Conservation (phyloP, 2,888 invertebrate species). For the Cinara cedri region DNA sequence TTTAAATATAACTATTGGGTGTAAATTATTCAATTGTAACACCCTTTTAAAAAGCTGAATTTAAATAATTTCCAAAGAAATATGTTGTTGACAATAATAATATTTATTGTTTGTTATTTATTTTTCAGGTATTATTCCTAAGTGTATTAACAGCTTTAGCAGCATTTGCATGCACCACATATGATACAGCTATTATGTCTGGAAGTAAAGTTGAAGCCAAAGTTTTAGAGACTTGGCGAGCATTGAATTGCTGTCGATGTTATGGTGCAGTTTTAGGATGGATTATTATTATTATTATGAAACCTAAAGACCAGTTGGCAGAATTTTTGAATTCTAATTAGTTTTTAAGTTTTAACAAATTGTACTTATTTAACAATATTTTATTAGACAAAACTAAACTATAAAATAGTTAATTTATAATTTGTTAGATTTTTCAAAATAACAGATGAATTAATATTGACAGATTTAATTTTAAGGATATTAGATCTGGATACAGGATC, state of each 20-base stretch:
- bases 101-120: background rate
- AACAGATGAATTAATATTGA: too few species aligned
- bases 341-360: background rate
- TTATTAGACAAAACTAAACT: background rate
- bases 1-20: too few species aligned
- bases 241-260: constrained; percentile 52
- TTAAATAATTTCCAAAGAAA: background rate
- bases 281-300: constrained; percentile 48
- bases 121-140: constrained; percentile 46
- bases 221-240: constrained; percentile 48
- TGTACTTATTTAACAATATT: background rate
- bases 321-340: constrained; percentile 42
- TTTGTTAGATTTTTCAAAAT: too few species aligned
- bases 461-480: too few species aligned
- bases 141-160: constrained; percentile 53
- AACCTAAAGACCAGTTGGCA: constrained; percentile 50
- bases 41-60: too few species aligned
- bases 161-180: constrained; percentile 49
- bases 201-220: constrained; percentile 43
- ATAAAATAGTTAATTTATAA: too few species aligned
- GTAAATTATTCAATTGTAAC: too few species aligned
- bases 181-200: constrained; percentile 54
- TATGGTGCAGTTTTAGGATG: constrained; percentile 52
- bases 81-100: background rate
- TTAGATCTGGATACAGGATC: too few species aligned